A percentile compares a stretch with the other conserved stretches of the same genome.
Conservation (phyloP, 2,797 vertebrate species). For the Vultur gryphus region DNA sequence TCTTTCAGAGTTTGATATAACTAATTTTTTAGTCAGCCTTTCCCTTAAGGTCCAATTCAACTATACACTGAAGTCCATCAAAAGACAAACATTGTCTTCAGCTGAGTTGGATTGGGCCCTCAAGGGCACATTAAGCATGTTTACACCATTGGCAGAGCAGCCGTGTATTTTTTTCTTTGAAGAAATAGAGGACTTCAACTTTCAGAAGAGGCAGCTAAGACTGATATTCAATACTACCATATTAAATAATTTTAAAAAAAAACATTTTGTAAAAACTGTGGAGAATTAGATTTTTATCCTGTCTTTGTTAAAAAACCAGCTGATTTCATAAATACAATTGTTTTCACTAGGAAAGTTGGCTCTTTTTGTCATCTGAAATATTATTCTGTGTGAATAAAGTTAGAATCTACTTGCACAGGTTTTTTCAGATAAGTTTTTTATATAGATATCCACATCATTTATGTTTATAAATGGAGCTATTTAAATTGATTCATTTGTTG, state of each 20-base stretch:
- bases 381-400: neutral
- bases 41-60: neutral
- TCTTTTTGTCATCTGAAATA: neutral
- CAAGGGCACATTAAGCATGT: neutral
- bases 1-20: neutral
- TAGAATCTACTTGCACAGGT: neutral
- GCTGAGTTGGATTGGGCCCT: neutral
- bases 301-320: neutral
- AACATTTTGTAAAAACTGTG: neutral
- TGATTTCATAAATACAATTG: neutral
- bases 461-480: neutral
- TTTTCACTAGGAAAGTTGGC: neutral
- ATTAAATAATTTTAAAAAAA: neutral
- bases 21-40: constrained; percentile 20
- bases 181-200: neutral
- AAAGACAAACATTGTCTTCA: neutral
- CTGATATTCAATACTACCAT: neutral
- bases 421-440: neutral
- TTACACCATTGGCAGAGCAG: neutral
- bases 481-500: neutral
- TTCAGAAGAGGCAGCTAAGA: neutral
- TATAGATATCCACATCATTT: neutral
- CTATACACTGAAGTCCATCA: neutral
- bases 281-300: neutral
- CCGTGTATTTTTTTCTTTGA: neutral